Evolutionary conservation across 2,113 vertebrate species (phyloP).

Genomic region (Manacus vitellinus): DNA sequence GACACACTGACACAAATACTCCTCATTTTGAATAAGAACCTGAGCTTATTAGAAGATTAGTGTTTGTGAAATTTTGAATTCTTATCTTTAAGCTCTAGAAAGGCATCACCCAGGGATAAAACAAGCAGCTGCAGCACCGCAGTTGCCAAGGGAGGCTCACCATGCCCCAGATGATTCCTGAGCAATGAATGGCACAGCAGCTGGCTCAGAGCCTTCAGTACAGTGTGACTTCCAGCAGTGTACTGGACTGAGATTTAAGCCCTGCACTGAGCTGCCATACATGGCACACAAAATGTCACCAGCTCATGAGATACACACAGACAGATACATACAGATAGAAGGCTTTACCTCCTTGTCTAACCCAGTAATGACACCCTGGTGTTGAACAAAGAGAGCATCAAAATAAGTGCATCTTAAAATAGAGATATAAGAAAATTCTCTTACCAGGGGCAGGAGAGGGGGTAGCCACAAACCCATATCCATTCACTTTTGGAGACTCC

Average conservation of each 20-base stretch:
- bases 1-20: not conserved
- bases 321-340: not conserved
- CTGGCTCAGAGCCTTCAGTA: not conserved
- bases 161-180: not conserved
- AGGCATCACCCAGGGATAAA: not conserved
- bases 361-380: not conserved
- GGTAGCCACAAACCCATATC: slow-evolving; percentile 88
- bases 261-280: not conserved
- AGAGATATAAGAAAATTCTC: not conserved
- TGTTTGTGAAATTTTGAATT: not conserved
- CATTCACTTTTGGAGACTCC: slow-evolving; percentile 92
- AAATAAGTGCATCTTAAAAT: not conserved
- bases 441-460: slow-evolving; percentile 94
- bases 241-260: not conserved
- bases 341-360: not conserved
- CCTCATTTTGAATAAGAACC: not conserved
- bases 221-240: not conserved
- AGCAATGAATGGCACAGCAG: not conserved
- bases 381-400: not conserved
- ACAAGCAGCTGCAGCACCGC: not conserved
- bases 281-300: fast-evolving
- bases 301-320: not conserved
- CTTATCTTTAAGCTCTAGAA: not conserved
- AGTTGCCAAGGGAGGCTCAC: not conserved
- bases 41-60: not conserved